Percentiles rank a stretch among this genome's conserved stretches.
phyloP scores from a whole-genome alignment of 2,888 invertebrate genomes.

The Amiota mariae region DNA sequence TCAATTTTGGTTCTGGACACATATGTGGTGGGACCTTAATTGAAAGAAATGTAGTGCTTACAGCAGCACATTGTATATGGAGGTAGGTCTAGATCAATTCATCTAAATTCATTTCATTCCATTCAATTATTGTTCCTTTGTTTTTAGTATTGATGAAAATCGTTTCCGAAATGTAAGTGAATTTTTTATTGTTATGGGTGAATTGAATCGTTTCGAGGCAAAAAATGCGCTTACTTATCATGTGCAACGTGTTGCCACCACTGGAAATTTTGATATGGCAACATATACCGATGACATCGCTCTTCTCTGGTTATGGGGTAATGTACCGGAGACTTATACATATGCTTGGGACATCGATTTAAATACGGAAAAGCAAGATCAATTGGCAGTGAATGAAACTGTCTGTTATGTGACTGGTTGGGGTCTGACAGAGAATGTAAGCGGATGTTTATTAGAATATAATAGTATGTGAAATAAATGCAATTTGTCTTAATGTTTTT shows the following conservation, averaged over 20 bases:
- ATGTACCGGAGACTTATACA: conserved; percentile 43
- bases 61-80: conserved; percentile 56
- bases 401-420: conserved; percentile 54
- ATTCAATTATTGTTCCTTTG: neutral
- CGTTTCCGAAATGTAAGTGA: conserved; percentile 43
- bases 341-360: conserved; percentile 43
- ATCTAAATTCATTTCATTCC: neutral
- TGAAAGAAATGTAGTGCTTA: conserved; percentile 48
- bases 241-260: conserved; percentile 41
- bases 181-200: conserved; percentile 52
- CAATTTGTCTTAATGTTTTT: neutral
- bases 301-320: conserved; percentile 47
- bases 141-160: too few relatives aligned
- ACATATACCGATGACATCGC: conserved; percentile 53
- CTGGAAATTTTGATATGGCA: conserved; percentile 38
- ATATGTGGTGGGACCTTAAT: conserved; percentile 61
- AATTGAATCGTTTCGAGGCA: conserved; percentile 44
- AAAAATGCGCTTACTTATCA: conserved; percentile 41
- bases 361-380: conserved; percentile 34
- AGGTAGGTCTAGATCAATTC: conserved; percentile 43
- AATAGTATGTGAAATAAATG: neutral
- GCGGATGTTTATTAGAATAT: conserved; percentile 12
- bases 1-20: conserved; percentile 55
- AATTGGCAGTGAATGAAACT: conserved; percentile 35
- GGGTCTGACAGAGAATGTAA: conserved; percentile 54